Evolutionary conservation across 1,140 invertebrate genomes (phyloP).

Genomic region (Lineus longissimus): DNA sequence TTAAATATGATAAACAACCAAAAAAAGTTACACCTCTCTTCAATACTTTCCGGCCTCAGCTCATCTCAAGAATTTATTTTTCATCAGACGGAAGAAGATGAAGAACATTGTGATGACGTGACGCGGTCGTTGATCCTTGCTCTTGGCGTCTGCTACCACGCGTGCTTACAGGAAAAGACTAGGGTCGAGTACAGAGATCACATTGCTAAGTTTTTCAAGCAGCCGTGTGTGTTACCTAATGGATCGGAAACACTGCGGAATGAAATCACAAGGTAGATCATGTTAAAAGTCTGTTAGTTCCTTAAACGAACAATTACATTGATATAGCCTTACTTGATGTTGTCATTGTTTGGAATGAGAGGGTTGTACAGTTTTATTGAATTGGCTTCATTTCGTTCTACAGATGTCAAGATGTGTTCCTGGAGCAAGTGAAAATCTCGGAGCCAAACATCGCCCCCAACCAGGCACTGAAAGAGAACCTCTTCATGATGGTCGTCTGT

Average conservation of each 20-base stretch:
- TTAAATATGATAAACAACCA: no score
- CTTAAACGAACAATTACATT: no score
- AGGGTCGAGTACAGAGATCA: conserved; percentile 27
- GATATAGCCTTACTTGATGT: no score
- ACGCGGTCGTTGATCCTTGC: conserved; percentile 33
- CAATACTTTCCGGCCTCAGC: no score
- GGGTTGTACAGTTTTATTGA: no score
- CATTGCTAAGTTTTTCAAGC: conserved; percentile 21
- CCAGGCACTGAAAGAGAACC: conserved; percentile 44
- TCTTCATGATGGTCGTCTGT: conserved; percentile 48
- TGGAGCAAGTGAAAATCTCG: conserved; percentile 33
- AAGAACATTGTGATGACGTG: conserved; percentile 16
- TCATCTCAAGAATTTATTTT: no score
- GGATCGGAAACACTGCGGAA: conserved; percentile 18
- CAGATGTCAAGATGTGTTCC: conserved; percentile 40
- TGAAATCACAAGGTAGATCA: no score
- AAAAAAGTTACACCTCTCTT: no score
- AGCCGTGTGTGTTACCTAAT: conserved; percentile 20
- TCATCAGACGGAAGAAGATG: no score
- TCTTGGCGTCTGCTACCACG: conserved; percentile 40
- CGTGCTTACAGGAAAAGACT: conserved; percentile 27
- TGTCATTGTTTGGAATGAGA: no score
- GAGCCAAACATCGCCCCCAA: conserved; percentile 41
- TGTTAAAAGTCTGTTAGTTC: no score
- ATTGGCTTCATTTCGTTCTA: not conserved